phyloP scores from a whole-genome alignment of 1,140 invertebrate species.

The Heliconius hewitsoni region DNA sequence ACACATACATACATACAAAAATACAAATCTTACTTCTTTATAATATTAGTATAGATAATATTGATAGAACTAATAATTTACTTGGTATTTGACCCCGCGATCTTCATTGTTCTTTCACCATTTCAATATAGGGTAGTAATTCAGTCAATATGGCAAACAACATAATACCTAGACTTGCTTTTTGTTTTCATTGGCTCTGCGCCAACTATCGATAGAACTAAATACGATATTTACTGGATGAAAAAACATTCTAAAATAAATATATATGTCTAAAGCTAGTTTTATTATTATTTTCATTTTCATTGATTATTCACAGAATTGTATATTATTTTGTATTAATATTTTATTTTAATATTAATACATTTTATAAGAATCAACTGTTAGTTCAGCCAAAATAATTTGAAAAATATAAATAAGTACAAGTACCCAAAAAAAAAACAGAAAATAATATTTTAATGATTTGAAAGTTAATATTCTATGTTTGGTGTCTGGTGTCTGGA shows the following conservation, averaged over 20 bases:
- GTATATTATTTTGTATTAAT: too few species aligned
- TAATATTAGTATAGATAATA: too few species aligned
- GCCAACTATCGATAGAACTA: slow-evolving; percentile 6
- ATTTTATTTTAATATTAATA: too few species aligned
- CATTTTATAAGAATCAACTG: too few species aligned
- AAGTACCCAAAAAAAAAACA: too few species aligned
- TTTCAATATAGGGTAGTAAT: background rate
- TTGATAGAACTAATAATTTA: background rate
- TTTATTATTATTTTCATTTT: background rate
- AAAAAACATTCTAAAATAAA: background rate
- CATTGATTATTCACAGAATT: background rate
- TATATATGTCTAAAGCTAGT: background rate
- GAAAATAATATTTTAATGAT: too few species aligned
- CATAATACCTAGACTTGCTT: background rate
- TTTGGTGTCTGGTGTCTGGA: too few species aligned
- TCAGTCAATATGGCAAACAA: background rate
- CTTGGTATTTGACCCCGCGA: background rate
- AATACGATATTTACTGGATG: background rate
- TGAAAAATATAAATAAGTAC: too few species aligned
- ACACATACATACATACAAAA: too few species aligned
- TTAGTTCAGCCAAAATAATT: too few species aligned
- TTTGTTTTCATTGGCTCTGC: background rate
- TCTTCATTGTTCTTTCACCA: background rate
- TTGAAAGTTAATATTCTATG: too few species aligned
- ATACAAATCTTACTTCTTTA: too few species aligned